Percentiles rank a stretch among this genome's conserved stretches.
Evolutionary conservation across 2,113 vertebrate species (phyloP).

Genomic region (Sclerurus mexicanus): DNA sequence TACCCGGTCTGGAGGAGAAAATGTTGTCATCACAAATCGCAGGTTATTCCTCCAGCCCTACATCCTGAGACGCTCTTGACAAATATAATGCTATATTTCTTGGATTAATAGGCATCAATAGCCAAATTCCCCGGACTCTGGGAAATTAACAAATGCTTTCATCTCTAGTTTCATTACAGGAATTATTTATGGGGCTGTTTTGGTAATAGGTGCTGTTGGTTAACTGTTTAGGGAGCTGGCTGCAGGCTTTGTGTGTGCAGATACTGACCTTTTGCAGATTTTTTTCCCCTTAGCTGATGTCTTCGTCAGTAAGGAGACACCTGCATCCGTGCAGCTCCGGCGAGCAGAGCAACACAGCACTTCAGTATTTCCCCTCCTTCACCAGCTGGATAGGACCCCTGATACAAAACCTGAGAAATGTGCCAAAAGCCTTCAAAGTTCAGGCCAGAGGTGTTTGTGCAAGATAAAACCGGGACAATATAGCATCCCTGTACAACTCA

Average conservation of each 20-base stretch:
- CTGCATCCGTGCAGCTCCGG: slow-evolving; percentile 73
- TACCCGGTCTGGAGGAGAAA: background rate
- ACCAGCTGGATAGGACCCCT: slow-evolving; percentile 67
- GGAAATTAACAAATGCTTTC: slow-evolving; percentile 44
- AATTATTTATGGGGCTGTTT: slow-evolving; percentile 5
- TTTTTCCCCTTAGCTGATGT: slow-evolving; percentile 52
- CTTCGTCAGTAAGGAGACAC: slow-evolving; percentile 75
- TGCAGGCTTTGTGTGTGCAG: background rate
- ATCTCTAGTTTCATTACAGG: background rate
- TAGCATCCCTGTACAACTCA: slow-evolving; percentile 64
- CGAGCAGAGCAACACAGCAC: slow-evolving; percentile 6
- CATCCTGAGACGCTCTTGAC: slow-evolving; percentile 17
- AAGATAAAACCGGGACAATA: slow-evolving; percentile 74
- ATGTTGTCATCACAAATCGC: slow-evolving; percentile 48
- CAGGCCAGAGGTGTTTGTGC: slow-evolving; percentile 73
- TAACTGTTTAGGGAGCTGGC: slow-evolving; percentile 29
- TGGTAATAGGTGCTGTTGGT: background rate
- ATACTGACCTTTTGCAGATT: slow-evolving; percentile 61
- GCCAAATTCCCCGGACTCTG: slow-evolving; percentile 1
- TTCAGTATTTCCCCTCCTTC: slow-evolving; percentile 66
- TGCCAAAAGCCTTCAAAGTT: slow-evolving; percentile 72
- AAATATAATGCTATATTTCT: slow-evolving; percentile 17
- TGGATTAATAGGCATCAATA: slow-evolving; percentile 16
- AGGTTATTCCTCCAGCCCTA: background rate
- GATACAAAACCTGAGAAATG: slow-evolving; percentile 53